phyloP scores from a whole-genome alignment of 64 coral and sea anemone genomes.

The Actinia equina region DNA sequence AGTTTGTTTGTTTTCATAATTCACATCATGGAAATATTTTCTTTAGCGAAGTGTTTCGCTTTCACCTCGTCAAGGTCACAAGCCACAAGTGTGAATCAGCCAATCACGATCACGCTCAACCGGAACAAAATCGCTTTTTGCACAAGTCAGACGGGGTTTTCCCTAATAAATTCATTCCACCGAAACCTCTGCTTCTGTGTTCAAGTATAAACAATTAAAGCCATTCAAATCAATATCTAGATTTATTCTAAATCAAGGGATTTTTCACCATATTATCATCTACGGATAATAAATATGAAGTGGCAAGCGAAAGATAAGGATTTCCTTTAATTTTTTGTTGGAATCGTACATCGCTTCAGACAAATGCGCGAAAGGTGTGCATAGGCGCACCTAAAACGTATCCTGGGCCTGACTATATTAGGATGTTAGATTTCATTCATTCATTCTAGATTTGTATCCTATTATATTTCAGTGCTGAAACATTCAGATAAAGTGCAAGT shows the following conservation, averaged over 20 bases:
- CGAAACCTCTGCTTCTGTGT: not conserved
- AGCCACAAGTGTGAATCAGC: not conserved
- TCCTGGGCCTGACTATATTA: not conserved
- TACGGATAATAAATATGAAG: not conserved
- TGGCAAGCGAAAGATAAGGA: not conserved
- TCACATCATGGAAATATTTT: not conserved
- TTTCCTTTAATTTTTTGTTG: not conserved
- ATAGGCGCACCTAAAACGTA: not conserved
- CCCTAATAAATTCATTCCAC: not conserved
- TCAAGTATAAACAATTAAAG: not conserved
- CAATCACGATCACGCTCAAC: not conserved
- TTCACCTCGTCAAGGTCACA: not conserved
- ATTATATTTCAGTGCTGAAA: not conserved
- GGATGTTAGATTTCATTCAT: not conserved
- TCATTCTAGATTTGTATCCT: not conserved
- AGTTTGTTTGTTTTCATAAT: slow-evolving; percentile 1
- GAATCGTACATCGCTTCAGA: too few species aligned
- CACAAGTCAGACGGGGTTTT: not conserved
- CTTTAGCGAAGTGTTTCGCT: not conserved
- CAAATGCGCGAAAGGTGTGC: too few species aligned
- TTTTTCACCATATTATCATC: not conserved
- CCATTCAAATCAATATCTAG: not conserved
- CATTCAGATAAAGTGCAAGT: not conserved
- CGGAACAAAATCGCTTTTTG: not conserved
- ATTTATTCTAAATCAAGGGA: not conserved